Conservation (phyloP, 2,888 invertebrate species). For the Cryptocephalus moraei region DNA sequence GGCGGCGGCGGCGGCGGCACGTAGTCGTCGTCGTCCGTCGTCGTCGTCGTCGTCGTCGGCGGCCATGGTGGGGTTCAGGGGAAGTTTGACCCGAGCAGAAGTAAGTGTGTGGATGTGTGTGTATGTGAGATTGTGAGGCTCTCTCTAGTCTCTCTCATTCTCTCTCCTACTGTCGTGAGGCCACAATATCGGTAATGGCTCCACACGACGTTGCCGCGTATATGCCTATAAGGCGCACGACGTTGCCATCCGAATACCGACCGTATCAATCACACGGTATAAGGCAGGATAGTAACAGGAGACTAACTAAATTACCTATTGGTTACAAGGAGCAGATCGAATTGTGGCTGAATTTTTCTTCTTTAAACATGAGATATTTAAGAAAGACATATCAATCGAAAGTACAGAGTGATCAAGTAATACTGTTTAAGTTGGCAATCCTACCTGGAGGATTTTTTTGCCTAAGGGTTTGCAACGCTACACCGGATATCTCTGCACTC, state of each 20-base stretch:
- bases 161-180: slow-evolving; percentile 39
- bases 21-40: slow-evolving; percentile 25
- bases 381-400: too few species aligned
- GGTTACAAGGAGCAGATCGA: too few species aligned
- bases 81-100: slow-evolving; percentile 34
- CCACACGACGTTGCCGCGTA: slow-evolving; percentile 33
- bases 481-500: too few species aligned
- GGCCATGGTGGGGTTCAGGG: slow-evolving; percentile 42
- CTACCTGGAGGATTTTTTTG: too few species aligned
- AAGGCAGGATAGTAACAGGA: too few species aligned
- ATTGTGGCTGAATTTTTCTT: too few species aligned
- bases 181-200: slow-evolving; percentile 43
- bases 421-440: too few species aligned
- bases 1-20: slow-evolving; percentile 37
- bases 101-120: neutral
- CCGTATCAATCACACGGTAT: too few species aligned
- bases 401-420: too few species aligned
- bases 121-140: slow-evolving; percentile 30
- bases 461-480: too few species aligned
- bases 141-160: slow-evolving; percentile 36
- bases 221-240: slow-evolving; percentile 25
- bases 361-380: too few species aligned
- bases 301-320: too few species aligned
- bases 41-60: slow-evolving; percentile 16
- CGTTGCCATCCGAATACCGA: slow-evolving; percentile 14